Base-by-base conservation (phyloP, 2,797 vertebrate genomes). In the Hypotaenidia okinawae region DNA sequence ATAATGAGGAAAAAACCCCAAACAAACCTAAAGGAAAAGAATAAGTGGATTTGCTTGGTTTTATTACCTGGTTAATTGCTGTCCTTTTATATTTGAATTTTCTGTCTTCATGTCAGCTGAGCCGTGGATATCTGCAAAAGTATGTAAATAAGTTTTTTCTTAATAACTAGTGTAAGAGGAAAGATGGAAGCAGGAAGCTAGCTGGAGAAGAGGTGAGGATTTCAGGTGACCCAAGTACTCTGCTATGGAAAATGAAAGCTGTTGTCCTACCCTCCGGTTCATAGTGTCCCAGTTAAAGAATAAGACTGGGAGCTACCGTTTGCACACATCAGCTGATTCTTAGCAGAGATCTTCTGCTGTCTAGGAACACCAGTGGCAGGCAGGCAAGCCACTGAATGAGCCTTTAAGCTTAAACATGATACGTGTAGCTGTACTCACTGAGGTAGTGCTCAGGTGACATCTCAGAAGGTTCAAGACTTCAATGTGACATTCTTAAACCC, bases 81-180 rank as follows among this genome's bases (percentile, higher is more conserved):
- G 91, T 32, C 87, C 57, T 92, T 82, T 75, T 89, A 61, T 68
- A 54, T 39, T 54, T 43, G 68, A 59, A 54, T 93, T 84, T 90
- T 80, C 55, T 67, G 59, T 83, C 45, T 79, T 83, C 3, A 0
- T 78, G 47, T 45, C 51, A 76, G n/a, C n/a, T 89, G 82, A 96
- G 59, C 66, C 32, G 54, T 81, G 61, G 85, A 51, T 82, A 45
- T 80, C 66, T 95, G 82, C 77, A 90, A 87, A 79, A 85, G 24
- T 64, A 45, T 22, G 12, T 85, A 77, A 91, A 80, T 75, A 85
- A 78, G 37, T 37, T 49, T 37, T 68, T 64, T 69, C 51, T 75
- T 15, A 79, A 9, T 78, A 93, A 76, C 74, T 82, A 94, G 69
- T 84, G 11, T 96, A 87, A 93, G 58, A 90, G 91, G 68, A 52